Evolutionary conservation across 2,888 invertebrate genomes (phyloP).

Genomic region (Idaea dimidiata): DNA sequence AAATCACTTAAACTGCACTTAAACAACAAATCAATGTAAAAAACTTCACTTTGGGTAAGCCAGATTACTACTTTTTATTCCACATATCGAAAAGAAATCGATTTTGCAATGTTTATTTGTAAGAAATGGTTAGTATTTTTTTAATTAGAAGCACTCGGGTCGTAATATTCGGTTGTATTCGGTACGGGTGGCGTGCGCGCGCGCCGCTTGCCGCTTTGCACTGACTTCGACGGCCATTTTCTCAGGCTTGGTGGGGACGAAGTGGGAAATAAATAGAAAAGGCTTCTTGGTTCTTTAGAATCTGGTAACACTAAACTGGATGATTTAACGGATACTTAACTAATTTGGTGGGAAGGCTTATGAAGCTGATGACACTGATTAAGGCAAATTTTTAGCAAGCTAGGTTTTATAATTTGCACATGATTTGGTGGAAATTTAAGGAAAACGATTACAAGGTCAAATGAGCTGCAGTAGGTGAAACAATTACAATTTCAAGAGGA

Average conservation of each 20-base stretch:
- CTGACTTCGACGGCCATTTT: conserved; percentile 69
- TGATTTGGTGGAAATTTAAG: too few relatives aligned
- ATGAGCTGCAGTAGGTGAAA: too few relatives aligned
- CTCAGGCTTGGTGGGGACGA: conserved; percentile 60
- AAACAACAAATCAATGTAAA: conserved; percentile 60
- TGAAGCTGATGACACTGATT: too few relatives aligned
- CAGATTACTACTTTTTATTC: background rate
- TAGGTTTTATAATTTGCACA: too few relatives aligned
- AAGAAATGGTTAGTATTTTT: background rate
- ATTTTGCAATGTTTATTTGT: conserved; percentile 6
- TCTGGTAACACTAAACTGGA: background rate
- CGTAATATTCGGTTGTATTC: conserved; percentile 35
- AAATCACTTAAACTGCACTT: conserved; percentile 51
- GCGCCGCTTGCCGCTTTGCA: conserved; percentile 62
- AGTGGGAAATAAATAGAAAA: conserved; percentile 62
- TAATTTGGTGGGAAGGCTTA: too few relatives aligned
- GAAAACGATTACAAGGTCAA: too few relatives aligned
- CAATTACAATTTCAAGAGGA: too few relatives aligned
- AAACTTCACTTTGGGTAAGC: background rate
- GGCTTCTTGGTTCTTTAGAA: conserved; percentile 35
- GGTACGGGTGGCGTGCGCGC: conserved; percentile 51
- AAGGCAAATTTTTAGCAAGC: too few relatives aligned
- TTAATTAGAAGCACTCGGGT: conserved; percentile 12
- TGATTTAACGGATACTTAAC: too few relatives aligned
- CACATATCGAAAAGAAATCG: conserved; percentile 13